Evolutionary conservation across 2,888 invertebrate genomes (phyloP).

Genomic region (Toxonevra muliebris): DNA sequence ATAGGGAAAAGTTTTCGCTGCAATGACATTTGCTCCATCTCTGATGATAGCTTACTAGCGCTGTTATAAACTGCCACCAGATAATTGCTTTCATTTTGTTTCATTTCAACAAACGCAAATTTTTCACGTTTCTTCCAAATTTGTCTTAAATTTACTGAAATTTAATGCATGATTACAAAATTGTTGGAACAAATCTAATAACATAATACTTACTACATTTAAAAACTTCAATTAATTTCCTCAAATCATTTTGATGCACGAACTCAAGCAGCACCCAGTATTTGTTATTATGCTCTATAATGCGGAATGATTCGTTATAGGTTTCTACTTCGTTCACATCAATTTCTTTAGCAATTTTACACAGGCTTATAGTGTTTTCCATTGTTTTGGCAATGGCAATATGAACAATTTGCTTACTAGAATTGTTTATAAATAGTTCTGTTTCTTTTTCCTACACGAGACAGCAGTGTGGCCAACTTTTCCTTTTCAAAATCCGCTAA

Average conservation of each 20-base stretch:
- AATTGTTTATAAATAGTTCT: too few relatives aligned
- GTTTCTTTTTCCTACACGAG: too few relatives aligned
- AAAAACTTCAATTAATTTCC: background rate
- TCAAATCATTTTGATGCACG: background rate
- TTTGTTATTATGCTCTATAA: background rate
- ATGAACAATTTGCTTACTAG: too few relatives aligned
- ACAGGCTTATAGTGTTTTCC: background rate
- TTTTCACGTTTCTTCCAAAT: background rate
- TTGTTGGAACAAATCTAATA: background rate
- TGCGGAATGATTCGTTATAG: background rate
- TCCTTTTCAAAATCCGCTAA: too few relatives aligned
- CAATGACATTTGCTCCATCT: constrained; percentile 16
- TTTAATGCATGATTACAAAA: background rate
- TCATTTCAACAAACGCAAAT: constrained; percentile 13
- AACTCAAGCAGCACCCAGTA: background rate
- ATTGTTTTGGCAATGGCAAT: too few relatives aligned
- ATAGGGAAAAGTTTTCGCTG: constrained; percentile 41
- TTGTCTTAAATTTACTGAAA: background rate
- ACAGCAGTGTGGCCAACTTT: too few relatives aligned
- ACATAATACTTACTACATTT: background rate
- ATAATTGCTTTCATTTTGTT: constrained; percentile 8
- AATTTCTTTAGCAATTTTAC: constrained; percentile 2
- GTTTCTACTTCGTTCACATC: background rate
- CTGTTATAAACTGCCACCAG: constrained; percentile 20
- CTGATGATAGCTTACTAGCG: background rate